A percentile compares a stretch with the other conserved stretches of the same genome.
These are phyloP conservation scores for Microtus obscurus DNA, from an alignment of 2,797 vertebrate genomes.

Conservation along the genomic window DNA sequence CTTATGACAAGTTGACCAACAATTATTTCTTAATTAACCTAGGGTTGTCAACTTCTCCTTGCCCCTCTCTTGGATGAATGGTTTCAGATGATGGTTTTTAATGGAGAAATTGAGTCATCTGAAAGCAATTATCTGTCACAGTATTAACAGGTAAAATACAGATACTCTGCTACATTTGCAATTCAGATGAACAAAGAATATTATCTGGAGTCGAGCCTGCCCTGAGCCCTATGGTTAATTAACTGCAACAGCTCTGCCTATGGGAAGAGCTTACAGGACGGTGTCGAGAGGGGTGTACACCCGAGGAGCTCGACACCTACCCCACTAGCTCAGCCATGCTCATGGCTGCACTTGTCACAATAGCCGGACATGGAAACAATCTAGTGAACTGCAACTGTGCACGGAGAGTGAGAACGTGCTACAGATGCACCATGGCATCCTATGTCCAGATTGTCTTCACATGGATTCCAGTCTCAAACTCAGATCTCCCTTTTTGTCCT, in stretches of 20 bases:
- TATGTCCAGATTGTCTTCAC: not conserved
- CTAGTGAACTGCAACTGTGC: not conserved
- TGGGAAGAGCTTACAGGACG: not conserved
- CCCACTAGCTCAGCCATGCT: too few species aligned
- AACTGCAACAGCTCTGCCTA: not conserved
- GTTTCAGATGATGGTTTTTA: conserved; percentile 75
- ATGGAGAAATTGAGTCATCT: conserved; percentile 75
- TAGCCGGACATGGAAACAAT: not conserved
- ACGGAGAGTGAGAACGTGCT: not conserved
- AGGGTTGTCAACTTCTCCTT: conserved; percentile 82
- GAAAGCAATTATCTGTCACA: conserved; percentile 62
- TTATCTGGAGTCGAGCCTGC: conserved; percentile 48
- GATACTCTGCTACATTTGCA: conserved; percentile 14
- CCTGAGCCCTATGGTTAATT: not conserved
- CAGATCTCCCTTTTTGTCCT: not conserved
- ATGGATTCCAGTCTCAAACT: not conserved
- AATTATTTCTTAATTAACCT: conserved; percentile 90
- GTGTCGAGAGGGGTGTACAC: not conserved
- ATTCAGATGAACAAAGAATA: conserved; percentile 42
- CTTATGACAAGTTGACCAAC: conserved; percentile 83
- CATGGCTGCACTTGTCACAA: not conserved
- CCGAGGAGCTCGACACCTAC: not conserved
- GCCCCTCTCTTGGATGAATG: conserved; percentile 78
- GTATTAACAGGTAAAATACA: conserved; percentile 1
- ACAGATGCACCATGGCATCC: not conserved